A percentile compares a stretch with the other conserved stretches of the same genome.
These are phyloP conservation scores for Engystomops pustulosus DNA, from an alignment of 2,113 vertebrate genomes.

Conservation along the genomic window DNA sequence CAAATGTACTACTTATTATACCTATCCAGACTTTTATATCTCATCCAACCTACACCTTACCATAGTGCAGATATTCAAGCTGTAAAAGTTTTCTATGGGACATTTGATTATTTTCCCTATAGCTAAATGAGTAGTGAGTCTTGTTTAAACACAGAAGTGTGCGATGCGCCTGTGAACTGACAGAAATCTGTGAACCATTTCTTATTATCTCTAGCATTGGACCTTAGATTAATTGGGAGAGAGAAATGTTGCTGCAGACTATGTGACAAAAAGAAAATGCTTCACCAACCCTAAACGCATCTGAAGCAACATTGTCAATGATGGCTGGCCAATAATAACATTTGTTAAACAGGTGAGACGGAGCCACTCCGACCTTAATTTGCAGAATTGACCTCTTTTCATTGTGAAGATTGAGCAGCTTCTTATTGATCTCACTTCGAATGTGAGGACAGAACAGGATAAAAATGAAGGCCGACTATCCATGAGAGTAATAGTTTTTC, in stretches of 20 bases:
- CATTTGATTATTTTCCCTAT: no score
- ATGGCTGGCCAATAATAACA: slow-evolving; percentile 34
- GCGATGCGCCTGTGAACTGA: neutral
- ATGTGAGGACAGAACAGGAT: slow-evolving; percentile 16
- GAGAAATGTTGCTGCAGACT: slow-evolving; percentile 29
- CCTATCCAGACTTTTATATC: no score
- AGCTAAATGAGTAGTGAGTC: neutral
- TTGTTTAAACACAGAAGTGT: slow-evolving; percentile 4
- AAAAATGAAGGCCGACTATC: neutral
- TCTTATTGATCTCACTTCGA: slow-evolving; percentile 43
- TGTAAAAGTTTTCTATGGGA: neutral
- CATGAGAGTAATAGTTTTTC: neutral
- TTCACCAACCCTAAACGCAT: slow-evolving; percentile 13
- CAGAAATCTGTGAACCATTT: slow-evolving; percentile 29
- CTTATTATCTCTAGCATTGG: slow-evolving; percentile 18
- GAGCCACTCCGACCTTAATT: slow-evolving; percentile 27
- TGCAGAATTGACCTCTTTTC: slow-evolving; percentile 38
- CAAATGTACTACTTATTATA: no score
- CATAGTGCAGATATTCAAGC: no score
- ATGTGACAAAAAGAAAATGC: neutral
- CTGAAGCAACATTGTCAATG: neutral
- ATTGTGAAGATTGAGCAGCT: slow-evolving; percentile 33
- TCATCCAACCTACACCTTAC: no score
- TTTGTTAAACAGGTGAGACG: slow-evolving; percentile 40
- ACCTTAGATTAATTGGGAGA: slow-evolving; percentile 10